Conservation (phyloP, 2,113 vertebrate genomes). For the Tringa solitaria region DNA sequence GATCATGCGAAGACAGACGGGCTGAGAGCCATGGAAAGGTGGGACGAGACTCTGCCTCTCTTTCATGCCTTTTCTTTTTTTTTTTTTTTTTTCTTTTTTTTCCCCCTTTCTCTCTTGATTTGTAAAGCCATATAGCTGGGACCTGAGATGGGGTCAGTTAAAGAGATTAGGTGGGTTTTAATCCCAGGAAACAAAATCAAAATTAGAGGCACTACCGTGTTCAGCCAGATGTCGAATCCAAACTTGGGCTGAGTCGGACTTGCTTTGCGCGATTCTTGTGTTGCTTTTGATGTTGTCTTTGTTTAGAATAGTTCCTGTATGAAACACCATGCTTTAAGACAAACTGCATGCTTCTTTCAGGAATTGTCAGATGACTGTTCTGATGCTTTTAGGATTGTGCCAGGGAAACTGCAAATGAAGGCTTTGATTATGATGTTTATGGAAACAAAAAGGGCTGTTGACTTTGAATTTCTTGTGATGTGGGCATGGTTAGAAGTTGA, state of each 20-base stretch:
- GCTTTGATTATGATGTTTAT: slow-evolving; percentile 14
- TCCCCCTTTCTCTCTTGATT: neutral
- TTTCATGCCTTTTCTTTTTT: neutral
- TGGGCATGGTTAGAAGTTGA: slow-evolving; percentile 24
- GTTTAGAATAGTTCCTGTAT: slow-evolving; percentile 47
- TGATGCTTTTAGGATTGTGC: slow-evolving; percentile 24
- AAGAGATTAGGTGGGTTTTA: neutral
- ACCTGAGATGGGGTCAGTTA: slow-evolving; percentile 3
- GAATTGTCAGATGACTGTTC: slow-evolving; percentile 48
- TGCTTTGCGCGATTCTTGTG: neutral
- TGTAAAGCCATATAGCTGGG: slow-evolving; percentile 26
- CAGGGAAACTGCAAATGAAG: slow-evolving; percentile 38
- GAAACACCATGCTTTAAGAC: neutral
- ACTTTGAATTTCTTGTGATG: slow-evolving; percentile 56
- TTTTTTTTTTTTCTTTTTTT: neutral
- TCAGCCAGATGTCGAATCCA: slow-evolving; percentile 64
- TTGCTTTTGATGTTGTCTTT: slow-evolving; percentile 68
- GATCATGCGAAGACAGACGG: slow-evolving; percentile 64
- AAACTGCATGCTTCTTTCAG: slow-evolving; percentile 22
- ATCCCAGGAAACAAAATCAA: neutral
- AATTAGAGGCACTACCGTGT: slow-evolving; percentile 8
- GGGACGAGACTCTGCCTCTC: slow-evolving; percentile 49
- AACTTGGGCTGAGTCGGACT: slow-evolving; percentile 71
- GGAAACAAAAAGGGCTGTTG: slow-evolving; percentile 56
- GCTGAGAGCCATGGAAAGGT: slow-evolving; percentile 77